A percentile compares a stretch with the other conserved stretches of the same genome.
Evolutionary conservation across 2,888 invertebrate genomes (phyloP).

Genomic region (Gymnosoma rotundatum): DNA sequence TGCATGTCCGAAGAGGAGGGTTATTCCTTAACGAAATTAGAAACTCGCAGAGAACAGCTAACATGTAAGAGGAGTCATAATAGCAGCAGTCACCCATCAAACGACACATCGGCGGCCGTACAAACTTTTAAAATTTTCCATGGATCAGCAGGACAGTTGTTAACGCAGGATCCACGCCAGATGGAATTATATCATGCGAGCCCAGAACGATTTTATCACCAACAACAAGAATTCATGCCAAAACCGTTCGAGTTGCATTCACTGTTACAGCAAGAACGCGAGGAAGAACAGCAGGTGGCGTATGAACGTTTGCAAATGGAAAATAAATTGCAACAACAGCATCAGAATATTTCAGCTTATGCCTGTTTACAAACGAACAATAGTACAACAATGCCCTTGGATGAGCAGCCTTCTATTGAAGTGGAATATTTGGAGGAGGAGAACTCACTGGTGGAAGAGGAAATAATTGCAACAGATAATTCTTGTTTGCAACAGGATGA

Average conservation of each 20-base stretch:
- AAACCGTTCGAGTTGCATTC: constrained; percentile 77
- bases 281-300: constrained; percentile 78
- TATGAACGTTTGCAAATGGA: constrained; percentile 74
- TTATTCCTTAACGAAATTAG: constrained; percentile 80
- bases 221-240: constrained; percentile 31
- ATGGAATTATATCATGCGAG: constrained; percentile 53
- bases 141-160: constrained; percentile 11
- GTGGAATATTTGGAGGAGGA: constrained; percentile 42
- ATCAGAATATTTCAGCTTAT: constrained; percentile 48
- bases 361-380: constrained; percentile 51
- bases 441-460: constrained; percentile 8
- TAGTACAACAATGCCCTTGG: neutral
- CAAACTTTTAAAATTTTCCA: constrained; percentile 74
- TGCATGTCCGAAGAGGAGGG: constrained; percentile 79
- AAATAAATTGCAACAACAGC: constrained; percentile 55
- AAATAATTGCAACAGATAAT: neutral
- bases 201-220: constrained; percentile 48
- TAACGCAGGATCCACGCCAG: constrained; percentile 42
- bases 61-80: constrained; percentile 61
- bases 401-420: constrained; percentile 36
- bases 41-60: constrained; percentile 78
- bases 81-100: constrained; percentile 7
- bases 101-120: constrained; percentile 46
- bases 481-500: constrained; percentile 75
- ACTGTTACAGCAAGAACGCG: constrained; percentile 78